Evolutionary conservation across 2,888 invertebrate genomes (phyloP), one percentile per base, ranked within the genome.

Genomic region (Zaprionus obscuricornis): DNA sequence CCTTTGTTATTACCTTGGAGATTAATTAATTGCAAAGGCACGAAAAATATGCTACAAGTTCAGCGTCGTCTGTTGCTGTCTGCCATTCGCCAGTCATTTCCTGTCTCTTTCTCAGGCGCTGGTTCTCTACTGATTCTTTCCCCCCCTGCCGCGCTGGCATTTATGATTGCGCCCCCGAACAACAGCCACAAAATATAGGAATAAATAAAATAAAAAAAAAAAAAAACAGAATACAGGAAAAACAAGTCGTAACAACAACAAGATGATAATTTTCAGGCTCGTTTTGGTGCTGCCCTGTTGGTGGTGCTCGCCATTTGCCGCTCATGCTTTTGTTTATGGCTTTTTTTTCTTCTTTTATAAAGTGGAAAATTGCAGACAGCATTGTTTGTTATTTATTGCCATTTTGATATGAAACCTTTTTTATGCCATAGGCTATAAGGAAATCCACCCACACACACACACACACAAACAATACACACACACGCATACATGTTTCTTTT

Each of bases 331-430:
- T 74, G 85, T 85, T 78, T 85, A 83, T 83, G 57, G 85, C 75
- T 63, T 63, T 82, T 68, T 50, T 63, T 4, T 17, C n/a, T 36
- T 67, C 59, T 70, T 82, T 82, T 83, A 78, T 78, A 83, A 85
- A 78, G 86, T 78, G 78, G 78, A 85, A 78, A 85, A 78, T 78
- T 78, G 85, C 85, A 78, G 86, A 78, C 78, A 85, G 78, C 86
- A 78, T 78, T 78, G 78, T 78, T 78, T 78, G 78, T 85, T 78
- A 78, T 78, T 78, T 78, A 78, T 78, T 83, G 86, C 86, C 85
- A 78, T 85, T 78, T 78, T 85, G 78, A 78, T 78, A 78, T 68
- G 79, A 85, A 69, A 77, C 78, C 76, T 78, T 78, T 77, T 73
- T 64, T 63, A 17, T 18, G 63, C 62, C 68, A 33, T 27, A n/a